Evolutionary conservation across 2,888 invertebrate genomes (phyloP), one percentile per base, ranked within the genome.

Genomic region (Morpho deidamia): DNA sequence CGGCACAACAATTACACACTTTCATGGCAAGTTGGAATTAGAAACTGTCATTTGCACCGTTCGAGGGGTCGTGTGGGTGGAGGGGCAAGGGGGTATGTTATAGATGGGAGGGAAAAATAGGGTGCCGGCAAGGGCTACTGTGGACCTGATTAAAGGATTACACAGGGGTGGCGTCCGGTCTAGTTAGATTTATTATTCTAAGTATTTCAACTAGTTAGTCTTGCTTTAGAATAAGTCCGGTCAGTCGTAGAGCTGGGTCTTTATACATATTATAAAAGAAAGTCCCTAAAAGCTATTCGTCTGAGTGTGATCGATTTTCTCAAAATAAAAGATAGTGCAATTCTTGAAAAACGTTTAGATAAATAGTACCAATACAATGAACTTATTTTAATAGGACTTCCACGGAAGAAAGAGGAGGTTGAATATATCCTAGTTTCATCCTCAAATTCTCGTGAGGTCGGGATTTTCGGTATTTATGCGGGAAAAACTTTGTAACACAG

Each of bases 41-140:
- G 90, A 89, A 90, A 90, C 90, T 90, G 90, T 90, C 90, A 90
- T 90, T 90, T 90, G 89, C 90, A 90, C 85, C 87, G 81, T 88
- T 85, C 81, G 80, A 80, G 83, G 84, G 81, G 77, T 66, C 63
- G 66, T 53, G 61, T 62, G 72, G 67, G 71, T 60, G 65, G 61
- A 56, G 58, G 63, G 65, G 62, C 23, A 54, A 56, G 64, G 69
- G 71, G 71, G 68, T 67, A 63, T 70, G 71, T 70, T 70, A 72
- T 64, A 60, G 65, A 72, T 74, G 79, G 83, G 81, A 74, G 83
- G 85, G 81, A 83, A 83, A 83, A 86, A 87, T 81, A 81, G 86
- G 87, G 88, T 81, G 85, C 80, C 75, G 81, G 83, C 77, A 83
- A 84, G 85, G 88, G 87, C 82, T 78, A 84, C 81, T 68, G 81